Base-by-base conservation (phyloP, 2,113 vertebrate genomes). In the Pygoscelis antarcticus region DNA sequence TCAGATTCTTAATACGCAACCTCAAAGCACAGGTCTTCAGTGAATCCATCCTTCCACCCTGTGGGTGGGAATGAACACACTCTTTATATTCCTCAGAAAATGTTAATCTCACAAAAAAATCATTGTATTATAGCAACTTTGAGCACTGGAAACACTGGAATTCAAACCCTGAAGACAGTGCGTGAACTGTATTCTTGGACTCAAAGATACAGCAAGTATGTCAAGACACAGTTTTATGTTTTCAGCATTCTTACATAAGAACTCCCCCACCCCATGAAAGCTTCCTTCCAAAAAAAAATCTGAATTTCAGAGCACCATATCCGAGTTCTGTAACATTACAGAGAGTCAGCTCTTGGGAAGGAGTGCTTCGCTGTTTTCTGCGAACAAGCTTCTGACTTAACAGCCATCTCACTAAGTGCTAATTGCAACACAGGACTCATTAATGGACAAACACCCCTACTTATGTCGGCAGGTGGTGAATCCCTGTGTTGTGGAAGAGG, bases 1-100 rank as follows among this genome's bases (percentile, higher is more conserved):
- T 97, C 71, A 95, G 72, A 84, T 93, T 97, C 93, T 95, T 96
- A 87, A 93, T 83, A 84, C 36, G 76, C 38, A 96, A 49, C 85
- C 96, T 97, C 94, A 91, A 97, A 97, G 94, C 42, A 83, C 94
- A 97, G 93, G 92, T 97, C 83, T 94, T 90, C 84, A 90, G 87
- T 74, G 95, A 95, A 91, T 75, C 90, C 91, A 77, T 96, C 88
- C 84, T 96, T 96, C 91, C 83, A 95, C 54, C 11, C 93, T 83
- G 91, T 96, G 83, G 87, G 94, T 2, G 44, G 36, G 36, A 96
- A 79, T 95, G 84, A 96, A 96, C 89, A 88, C 11, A 4, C 42
- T 87, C 93, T 94, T 95, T 97, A 94, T 90, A 65, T 86, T 96
- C 86, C 87, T 83, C 74, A 91, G 58, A 97, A 97, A 96, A 95